Evolutionary conservation across 2,888 invertebrate species (phyloP).

Genomic region (Malthinus seriepunctatus): DNA sequence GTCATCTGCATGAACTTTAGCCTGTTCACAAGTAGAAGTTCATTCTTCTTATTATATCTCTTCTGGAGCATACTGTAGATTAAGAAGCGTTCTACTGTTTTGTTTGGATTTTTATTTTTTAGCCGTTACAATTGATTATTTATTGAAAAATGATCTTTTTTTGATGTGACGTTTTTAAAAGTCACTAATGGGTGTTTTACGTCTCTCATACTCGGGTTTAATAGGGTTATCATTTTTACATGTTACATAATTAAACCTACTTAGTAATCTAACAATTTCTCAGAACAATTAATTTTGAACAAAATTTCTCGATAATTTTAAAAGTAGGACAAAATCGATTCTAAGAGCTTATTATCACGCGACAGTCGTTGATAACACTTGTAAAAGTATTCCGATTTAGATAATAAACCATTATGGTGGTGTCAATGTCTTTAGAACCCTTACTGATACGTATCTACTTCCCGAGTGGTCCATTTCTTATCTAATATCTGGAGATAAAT

Average conservation of each 20-base stretch:
- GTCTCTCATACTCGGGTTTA: neutral
- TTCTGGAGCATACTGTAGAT: too few species aligned
- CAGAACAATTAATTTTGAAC: conserved; percentile 2
- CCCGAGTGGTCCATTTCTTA: conserved; percentile 11
- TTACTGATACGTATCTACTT: conserved; percentile 8
- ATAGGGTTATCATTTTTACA: conserved; percentile 1
- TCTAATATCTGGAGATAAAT: conserved; percentile 1
- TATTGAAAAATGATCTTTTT: too few species aligned
- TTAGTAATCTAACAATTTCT: neutral
- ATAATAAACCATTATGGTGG: conserved; percentile 3
- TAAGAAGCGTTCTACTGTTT: too few species aligned
- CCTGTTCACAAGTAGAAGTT: too few species aligned
- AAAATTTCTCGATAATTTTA: neutral
- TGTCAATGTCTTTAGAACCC: conserved; percentile 6
- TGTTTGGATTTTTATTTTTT: too few species aligned
- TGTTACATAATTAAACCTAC: neutral
- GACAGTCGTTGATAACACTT: conserved; percentile 7
- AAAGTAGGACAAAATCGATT: conserved; percentile 1
- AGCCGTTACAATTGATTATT: too few species aligned
- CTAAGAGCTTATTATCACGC: conserved; percentile 9
- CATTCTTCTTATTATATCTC: too few species aligned
- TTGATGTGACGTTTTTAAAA: too few species aligned
- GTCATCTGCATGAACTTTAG: too few species aligned
- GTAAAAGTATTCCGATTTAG: conserved; percentile 10
- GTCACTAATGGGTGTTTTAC: too few species aligned